Percentiles rank a stretch among this genome's conserved stretches.
Conservation (phyloP, 1,140 invertebrate genomes). For the Calosoma granatense region DNA sequence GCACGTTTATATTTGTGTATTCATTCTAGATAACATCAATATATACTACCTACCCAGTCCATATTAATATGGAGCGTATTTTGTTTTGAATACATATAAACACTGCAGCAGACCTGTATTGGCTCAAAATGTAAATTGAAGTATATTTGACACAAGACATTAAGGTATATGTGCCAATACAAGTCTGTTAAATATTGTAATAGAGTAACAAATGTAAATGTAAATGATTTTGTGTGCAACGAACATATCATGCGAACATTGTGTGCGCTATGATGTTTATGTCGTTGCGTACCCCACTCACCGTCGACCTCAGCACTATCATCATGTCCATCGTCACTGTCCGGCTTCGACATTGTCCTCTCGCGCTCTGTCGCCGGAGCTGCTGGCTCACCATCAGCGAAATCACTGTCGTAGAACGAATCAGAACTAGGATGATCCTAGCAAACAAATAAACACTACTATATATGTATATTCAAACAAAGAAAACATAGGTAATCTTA, state of each 20-base stretch:
- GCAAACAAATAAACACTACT: too few relatives aligned
- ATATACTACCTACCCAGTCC: too few relatives aligned
- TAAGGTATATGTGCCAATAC: too few relatives aligned
- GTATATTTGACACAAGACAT: too few relatives aligned
- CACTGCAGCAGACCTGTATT: too few relatives aligned
- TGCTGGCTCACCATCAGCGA: conserved; percentile 54
- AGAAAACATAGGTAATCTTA: conserved; percentile 7
- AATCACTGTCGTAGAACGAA: conserved; percentile 79
- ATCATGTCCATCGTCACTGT: conserved; percentile 38
- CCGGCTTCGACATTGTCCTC: conserved; percentile 24
- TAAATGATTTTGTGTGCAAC: neutral
- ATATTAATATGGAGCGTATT: too few relatives aligned
- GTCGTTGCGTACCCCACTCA: conserved; percentile 39
- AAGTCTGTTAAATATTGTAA: too few relatives aligned
- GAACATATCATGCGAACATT: conserved; percentile 13
- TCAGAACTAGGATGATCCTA: conserved; percentile 75
- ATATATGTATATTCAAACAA: conserved; percentile 15
- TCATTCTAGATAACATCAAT: too few relatives aligned
- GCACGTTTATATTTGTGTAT: too few relatives aligned
- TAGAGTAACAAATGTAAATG: too few relatives aligned
- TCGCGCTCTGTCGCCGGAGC: conserved; percentile 35
- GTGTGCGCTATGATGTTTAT: conserved; percentile 14
- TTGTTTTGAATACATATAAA: too few relatives aligned
- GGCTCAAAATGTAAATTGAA: too few relatives aligned
- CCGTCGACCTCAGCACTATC: conserved; percentile 60